Evolutionary conservation across 2,797 vertebrate genomes (phyloP), one percentile per base, ranked within the genome.

Genomic region (Natrix natrix): DNA sequence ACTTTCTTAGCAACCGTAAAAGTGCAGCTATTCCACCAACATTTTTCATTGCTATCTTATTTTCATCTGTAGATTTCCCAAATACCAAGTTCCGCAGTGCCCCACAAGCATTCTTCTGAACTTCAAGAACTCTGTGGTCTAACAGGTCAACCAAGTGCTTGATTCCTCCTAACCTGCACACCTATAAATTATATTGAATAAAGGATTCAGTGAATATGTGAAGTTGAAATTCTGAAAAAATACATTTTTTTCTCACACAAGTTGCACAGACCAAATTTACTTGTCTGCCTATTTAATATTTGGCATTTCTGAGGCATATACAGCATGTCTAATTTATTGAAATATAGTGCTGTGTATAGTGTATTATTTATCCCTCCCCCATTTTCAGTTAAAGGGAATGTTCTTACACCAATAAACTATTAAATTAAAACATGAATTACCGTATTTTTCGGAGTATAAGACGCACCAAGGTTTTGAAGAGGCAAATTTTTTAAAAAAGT

Each of bases 1-100:
- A 99, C 97, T 99, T 99, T 96, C 99, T 98, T 96, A 99, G 97
- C 93, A 99, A 97, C 78, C 99, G 98, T 43, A 99, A 98, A 86
- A 99, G 98, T 61, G 99, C 99, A 7, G 99, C 98, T 87, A 99
- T 98, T 0, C 99, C 99, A 8, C 99, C 99, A 2, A 99, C 98
- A 5, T 99, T 99, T 97, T 98, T 98, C 97, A 99, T 98, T 0
- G 99, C 98, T 12, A 98, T 97, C 97, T 99, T 99, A 97, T 99
- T 99, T 94, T 99, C 99, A 37, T 99, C 99, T 74, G 99, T 98
- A 43, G 98, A 98, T 96, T 99, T 99, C 11, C 99, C 99, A 0
- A 99, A 99, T 87, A 99, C 99, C 0, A 99, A 98, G 96, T 99
- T 99, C 95, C 99, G 98, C 96, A 99, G 97, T 0, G 99, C 99